These are phyloP conservation scores for Panurus biarmicus DNA, from an alignment of 2,113 vertebrate genomes.

Conservation along the genomic window DNA sequence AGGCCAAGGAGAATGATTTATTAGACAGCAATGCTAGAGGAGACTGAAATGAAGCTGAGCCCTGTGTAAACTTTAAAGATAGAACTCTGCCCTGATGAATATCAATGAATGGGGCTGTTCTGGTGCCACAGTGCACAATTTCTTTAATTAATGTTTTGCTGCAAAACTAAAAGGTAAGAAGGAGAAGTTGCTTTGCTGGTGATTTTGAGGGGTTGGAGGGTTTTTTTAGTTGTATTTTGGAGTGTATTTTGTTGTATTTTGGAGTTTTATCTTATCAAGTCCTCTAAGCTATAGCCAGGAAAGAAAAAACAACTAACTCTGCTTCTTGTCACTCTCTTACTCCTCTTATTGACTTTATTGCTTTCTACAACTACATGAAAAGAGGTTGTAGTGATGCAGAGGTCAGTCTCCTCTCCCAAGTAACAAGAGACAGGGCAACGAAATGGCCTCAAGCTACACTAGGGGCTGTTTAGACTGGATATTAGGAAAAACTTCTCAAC, in stretches of 20 bases:
- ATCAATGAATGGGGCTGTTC: not conserved
- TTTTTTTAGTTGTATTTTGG: not conserved
- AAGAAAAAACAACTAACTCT: not conserved
- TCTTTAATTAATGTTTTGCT: not conserved
- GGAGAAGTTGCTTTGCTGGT: not conserved
- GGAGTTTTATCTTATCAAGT: not conserved
- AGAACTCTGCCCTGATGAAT: not conserved
- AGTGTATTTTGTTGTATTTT: not conserved
- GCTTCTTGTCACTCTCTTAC: not conserved
- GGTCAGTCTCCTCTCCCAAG: not conserved
- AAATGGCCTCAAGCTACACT: not conserved
- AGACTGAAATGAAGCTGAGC: not conserved
- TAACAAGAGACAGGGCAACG: not conserved
- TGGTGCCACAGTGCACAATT: not conserved
- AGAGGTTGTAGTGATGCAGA: accelerated
- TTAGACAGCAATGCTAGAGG: not conserved
- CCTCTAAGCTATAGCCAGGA: not conserved
- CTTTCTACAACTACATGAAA: not conserved
- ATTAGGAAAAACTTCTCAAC: not conserved
- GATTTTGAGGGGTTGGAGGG: not conserved
- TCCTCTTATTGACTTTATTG: not conserved
- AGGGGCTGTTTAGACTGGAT: not conserved
- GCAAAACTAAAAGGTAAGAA: not conserved
- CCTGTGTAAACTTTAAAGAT: not conserved
- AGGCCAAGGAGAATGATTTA: not conserved